phyloP scores from a whole-genome alignment of 2,113 vertebrate species.

The Hymenochirus boettgeri region DNA sequence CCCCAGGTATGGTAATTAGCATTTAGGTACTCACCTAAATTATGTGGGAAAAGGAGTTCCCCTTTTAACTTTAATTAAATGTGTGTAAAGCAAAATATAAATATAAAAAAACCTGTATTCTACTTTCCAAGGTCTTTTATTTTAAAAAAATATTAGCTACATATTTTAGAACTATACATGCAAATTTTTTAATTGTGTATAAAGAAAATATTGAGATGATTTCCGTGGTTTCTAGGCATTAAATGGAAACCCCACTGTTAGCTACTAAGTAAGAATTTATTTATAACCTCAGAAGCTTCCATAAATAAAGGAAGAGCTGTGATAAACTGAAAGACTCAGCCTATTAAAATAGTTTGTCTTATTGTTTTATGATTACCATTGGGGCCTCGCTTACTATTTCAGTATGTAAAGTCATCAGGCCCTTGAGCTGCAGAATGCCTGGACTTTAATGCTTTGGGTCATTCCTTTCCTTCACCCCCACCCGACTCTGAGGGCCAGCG shows the following conservation, averaged over 20 bases:
- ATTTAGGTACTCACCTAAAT: conserved; percentile 14
- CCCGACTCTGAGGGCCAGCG: conserved; percentile 55
- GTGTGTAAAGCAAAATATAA: no score
- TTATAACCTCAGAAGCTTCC: conserved; percentile 81
- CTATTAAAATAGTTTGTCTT: conserved; percentile 99
- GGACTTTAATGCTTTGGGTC: conserved; percentile 91
- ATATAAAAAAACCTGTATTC: no score
- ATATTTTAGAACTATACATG: no score
- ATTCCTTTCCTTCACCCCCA: conserved; percentile 66
- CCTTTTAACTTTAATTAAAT: no score
- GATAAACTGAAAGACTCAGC: conserved; percentile 93
- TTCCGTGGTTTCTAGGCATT: conserved; percentile 25
- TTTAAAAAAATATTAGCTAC: background rate
- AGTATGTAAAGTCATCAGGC: conserved; percentile 97
- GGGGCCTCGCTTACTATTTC: conserved; percentile 93
- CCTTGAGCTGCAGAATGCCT: conserved; percentile 87
- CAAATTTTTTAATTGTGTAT: conserved; percentile 1
- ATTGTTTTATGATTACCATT: conserved; percentile 99
- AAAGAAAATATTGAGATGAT: conserved; percentile 28
- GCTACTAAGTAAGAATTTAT: conserved; percentile 59
- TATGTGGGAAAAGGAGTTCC: no score
- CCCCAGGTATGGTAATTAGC: no score
- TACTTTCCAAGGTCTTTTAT: no score
- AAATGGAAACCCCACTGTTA: conserved; percentile 52
- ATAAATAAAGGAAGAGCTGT: conserved; percentile 88